Evolutionary conservation across 2,113 vertebrate genomes (phyloP).

Genomic region (Diadophis punctatus): DNA sequence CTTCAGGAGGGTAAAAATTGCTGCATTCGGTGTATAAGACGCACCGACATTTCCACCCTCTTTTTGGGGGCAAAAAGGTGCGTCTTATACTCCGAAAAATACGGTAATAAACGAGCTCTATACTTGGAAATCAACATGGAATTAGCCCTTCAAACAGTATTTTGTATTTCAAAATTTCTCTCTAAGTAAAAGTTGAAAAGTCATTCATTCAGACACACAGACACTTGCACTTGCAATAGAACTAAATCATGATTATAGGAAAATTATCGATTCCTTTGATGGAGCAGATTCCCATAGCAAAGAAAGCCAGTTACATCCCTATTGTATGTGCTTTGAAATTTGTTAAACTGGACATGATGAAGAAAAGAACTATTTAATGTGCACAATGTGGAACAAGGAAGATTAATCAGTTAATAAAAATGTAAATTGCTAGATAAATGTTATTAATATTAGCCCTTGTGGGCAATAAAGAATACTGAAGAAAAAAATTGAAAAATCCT

Average conservation of each 20-base stretch:
- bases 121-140: background rate
- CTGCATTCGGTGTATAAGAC: no score
- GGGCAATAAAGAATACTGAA: slow-evolving; percentile 9
- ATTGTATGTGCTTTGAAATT: background rate
- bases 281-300: background rate
- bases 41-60: no score
- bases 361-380: slow-evolving; percentile 15
- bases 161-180: background rate
- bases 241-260: background rate
- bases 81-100: no score
- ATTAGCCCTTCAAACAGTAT: background rate
- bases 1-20: no score
- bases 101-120: background rate
- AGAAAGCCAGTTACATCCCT: background rate
- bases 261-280: background rate
- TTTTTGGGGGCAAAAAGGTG: no score
- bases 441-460: slow-evolving; percentile 29
- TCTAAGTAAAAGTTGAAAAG: background rate
- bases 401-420: slow-evolving; percentile 35
- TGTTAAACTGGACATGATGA: background rate
- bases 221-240: background rate
- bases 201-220: background rate
- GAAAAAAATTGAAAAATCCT: background rate
- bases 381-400: background rate
- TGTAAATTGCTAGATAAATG: slow-evolving; percentile 34